Conservation (phyloP, 64 coral and sea anemone species). For the Porites australiensis region DNA sequence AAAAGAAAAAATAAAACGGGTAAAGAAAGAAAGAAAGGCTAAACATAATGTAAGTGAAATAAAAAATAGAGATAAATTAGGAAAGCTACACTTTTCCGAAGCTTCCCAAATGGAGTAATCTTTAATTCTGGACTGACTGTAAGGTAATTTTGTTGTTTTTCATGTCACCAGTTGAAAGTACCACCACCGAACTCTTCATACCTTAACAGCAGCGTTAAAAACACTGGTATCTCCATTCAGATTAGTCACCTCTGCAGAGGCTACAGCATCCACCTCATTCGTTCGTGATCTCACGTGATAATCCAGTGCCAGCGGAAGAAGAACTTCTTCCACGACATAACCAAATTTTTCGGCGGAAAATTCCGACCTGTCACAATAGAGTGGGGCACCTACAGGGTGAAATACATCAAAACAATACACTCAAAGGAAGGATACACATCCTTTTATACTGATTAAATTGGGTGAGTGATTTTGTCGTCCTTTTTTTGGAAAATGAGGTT, state of each 20-base stretch:
- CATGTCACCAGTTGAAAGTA: no score
- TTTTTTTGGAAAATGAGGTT: no score
- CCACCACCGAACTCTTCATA: not conserved
- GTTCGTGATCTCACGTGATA: not conserved
- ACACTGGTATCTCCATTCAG: not conserved
- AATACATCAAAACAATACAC: not conserved
- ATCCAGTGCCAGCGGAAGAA: slow-evolving; percentile 7
- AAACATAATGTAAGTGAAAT: no score
- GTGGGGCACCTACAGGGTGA: not conserved
- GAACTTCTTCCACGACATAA: not conserved
- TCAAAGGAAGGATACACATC: not conserved
- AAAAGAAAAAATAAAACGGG: no score
- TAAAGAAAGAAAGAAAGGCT: no score
- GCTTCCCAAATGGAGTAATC: no score
- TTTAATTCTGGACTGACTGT: no score
- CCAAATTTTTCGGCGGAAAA: not conserved
- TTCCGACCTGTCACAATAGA: not conserved
- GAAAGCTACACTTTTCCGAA: no score
- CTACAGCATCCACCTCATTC: not conserved
- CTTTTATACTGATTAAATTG: not conserved
- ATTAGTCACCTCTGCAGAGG: not conserved
- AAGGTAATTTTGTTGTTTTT: no score
- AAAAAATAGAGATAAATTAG: no score
- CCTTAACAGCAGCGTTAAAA: not conserved
- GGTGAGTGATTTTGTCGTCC: not conserved